Base-by-base conservation (phyloP, 2,797 vertebrate species). In the Protonibea diacanthus region DNA sequence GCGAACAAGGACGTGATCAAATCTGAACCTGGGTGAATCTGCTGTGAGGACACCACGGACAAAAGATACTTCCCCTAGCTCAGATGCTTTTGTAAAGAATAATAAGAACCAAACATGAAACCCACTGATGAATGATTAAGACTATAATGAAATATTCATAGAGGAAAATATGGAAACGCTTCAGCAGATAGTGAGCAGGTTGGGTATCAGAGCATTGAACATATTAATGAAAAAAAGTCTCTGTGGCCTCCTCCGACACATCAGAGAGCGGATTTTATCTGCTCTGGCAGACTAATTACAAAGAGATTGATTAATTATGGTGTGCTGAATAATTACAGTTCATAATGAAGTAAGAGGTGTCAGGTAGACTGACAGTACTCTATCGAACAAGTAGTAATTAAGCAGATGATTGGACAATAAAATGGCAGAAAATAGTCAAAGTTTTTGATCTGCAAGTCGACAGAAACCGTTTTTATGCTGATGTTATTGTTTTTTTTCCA, bases 81-180 rank as follows among this genome's bases (percentile, higher is more conserved):
- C 33, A 9, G 8, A 38, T 38, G 33, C 55, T 64, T 75, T 44
- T 52, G 44, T 77, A 13, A 52, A 66, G 59, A 47, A 69, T 68
- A 68, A 78, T 38, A 71, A 66, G 64, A 52, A 45, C 21, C 75
- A 79, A 87, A 88, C 86, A 69, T 55, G 63, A 89, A 82, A 85
- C 81, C 56, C 47, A 57, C 47, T 76, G 74, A 85, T 92, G 68
- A 92, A 87, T 89, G 49, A 92, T 89, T 86, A 47, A 92, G 21
- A 58, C 61, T 4, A 17, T 48, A n/a, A 61, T 91, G 63, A 91
- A 94, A 92, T 89, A 90, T 91, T 90, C 72, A 92, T 74, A 61
- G 33, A 74, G 88, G 86, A 83, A 88, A 88, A 80, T 78, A 85
- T 87, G 75, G 29, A 64, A 52, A 83, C 52, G n/a, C 6, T 58